These are phyloP conservation scores for Poeciliopsis occidentalis DNA, from an alignment of 2,113 vertebrate genomes.

Conservation along the genomic window DNA sequence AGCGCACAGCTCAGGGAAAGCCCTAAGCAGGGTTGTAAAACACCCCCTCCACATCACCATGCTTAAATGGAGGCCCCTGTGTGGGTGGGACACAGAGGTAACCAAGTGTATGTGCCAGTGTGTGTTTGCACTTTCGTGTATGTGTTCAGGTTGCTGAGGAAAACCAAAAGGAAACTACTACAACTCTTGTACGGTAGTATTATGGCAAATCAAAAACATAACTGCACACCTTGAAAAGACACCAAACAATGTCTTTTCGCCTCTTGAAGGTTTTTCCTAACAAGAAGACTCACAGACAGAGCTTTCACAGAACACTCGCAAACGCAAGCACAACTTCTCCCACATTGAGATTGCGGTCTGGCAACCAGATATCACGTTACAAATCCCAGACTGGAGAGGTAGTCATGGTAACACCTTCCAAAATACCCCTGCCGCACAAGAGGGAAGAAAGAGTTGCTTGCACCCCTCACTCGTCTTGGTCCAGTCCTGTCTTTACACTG, in stretches of 20 bases:
- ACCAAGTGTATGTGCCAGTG: conserved; percentile 23
- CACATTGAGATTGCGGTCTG: conserved; percentile 80
- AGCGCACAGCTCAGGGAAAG: conserved; percentile 70
- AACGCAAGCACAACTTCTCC: conserved; percentile 77
- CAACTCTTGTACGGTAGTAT: conserved; percentile 27
- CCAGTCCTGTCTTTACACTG: conserved; percentile 66
- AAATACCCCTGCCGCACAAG: conserved; percentile 78
- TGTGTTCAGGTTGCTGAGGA: conserved; percentile 37
- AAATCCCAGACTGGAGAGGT: conserved; percentile 78
- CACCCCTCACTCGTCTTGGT: conserved; percentile 59
- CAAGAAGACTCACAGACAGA: conserved; percentile 59
- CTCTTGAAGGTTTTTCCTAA: conserved; percentile 30
- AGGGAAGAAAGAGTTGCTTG: conserved; percentile 74
- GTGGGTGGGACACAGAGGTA: conserved; percentile 69
- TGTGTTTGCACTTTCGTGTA: conserved; percentile 8
- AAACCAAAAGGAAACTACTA: conserved; percentile 43
- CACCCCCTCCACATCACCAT: conserved; percentile 32
- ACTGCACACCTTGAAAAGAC: conserved; percentile 17
- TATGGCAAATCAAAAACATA: conserved; percentile 11
- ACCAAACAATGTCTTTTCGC: conserved; percentile 13
- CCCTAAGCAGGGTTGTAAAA: conserved; percentile 71
- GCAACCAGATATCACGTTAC: conserved; percentile 79
- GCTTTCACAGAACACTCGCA: conserved; percentile 76
- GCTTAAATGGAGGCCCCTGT: conserved; percentile 67
- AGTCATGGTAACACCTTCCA: conserved; percentile 82